A percentile compares a stretch with the other conserved stretches of the same genome.
Conservation (phyloP, 2,888 invertebrate genomes). For the Nephrotoma flavescens region DNA sequence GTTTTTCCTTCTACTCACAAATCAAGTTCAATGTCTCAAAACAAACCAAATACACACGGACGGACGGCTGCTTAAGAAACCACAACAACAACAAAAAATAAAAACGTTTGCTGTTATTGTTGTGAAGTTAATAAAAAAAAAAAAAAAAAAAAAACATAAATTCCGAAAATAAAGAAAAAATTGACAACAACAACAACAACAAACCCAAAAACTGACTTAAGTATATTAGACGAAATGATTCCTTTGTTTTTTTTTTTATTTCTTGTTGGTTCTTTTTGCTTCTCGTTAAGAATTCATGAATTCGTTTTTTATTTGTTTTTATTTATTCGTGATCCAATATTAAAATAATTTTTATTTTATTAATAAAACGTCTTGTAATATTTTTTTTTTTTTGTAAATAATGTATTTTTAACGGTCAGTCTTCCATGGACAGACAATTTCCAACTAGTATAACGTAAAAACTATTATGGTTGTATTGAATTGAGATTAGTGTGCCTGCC, state of each 20-base stretch:
- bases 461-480: too few relatives aligned
- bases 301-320: neutral
- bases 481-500: too few relatives aligned
- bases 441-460: too few relatives aligned
- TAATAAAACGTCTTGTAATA: neutral
- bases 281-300: neutral
- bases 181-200: neutral
- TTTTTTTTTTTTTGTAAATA: neutral
- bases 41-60: neutral
- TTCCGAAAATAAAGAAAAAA: neutral
- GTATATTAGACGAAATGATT: neutral
- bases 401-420: neutral
- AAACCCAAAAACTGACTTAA: neutral
- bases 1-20: neutral
- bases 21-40: slow-evolving; percentile 2
- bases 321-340: neutral
- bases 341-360: neutral
- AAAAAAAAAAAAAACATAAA: neutral
- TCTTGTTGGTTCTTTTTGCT: neutral
- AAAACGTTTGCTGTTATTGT: neutral
- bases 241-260: neutral
- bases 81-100: neutral
- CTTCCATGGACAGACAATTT: too few relatives aligned
- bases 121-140: neutral
- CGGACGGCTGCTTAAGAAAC: neutral